A percentile compares a stretch with the other conserved stretches of the same genome.
Evolutionary conservation across 35 echinoderm and acorn worm genomes (phyloP).

Genomic region (Stichopus chloronotus): DNA sequence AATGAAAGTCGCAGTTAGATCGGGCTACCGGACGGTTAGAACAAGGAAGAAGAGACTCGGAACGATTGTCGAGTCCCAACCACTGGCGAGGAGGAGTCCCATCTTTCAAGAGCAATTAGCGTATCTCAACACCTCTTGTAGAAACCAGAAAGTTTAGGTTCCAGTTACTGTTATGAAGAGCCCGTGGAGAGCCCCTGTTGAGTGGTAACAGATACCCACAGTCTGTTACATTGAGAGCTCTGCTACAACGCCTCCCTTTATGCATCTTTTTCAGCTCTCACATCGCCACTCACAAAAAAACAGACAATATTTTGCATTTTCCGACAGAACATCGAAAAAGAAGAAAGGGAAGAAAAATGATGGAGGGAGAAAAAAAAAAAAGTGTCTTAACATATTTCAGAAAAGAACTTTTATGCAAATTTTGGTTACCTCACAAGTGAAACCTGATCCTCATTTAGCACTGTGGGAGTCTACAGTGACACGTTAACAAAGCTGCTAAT

Average conservation of each 20-base stretch:
- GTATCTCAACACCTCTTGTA: conserved; percentile 24
- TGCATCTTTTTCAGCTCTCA: background rate
- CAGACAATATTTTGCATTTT: conserved; percentile 4
- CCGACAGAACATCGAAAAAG: background rate
- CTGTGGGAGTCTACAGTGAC: conserved; percentile 17
- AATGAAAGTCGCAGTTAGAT: conserved; percentile 48
- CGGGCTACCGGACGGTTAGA: background rate
- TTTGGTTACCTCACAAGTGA: conserved; percentile 12
- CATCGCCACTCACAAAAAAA: background rate
- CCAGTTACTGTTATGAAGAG: conserved; percentile 50
- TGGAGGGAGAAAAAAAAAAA: background rate
- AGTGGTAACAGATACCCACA: conserved; percentile 39
- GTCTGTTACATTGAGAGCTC: conserved; percentile 41
- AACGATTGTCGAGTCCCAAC: conserved; percentile 42
- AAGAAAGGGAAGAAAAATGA: background rate
- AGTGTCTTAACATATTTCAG: conserved; percentile 46
- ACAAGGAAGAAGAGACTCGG: background rate
- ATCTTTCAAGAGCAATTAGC: conserved; percentile 50
- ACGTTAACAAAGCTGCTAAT: conserved; percentile 40
- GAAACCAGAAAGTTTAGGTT: conserved; percentile 47
- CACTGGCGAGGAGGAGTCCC: conserved; percentile 33
- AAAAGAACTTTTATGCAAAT: conserved; percentile 35
- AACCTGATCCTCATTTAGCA: conserved; percentile 28
- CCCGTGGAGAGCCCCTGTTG: conserved; percentile 43
- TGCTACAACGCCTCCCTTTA: conserved; percentile 24